Base-by-base conservation (phyloP, 2,888 invertebrate genomes). In the Amphiduros pacificus region DNA sequence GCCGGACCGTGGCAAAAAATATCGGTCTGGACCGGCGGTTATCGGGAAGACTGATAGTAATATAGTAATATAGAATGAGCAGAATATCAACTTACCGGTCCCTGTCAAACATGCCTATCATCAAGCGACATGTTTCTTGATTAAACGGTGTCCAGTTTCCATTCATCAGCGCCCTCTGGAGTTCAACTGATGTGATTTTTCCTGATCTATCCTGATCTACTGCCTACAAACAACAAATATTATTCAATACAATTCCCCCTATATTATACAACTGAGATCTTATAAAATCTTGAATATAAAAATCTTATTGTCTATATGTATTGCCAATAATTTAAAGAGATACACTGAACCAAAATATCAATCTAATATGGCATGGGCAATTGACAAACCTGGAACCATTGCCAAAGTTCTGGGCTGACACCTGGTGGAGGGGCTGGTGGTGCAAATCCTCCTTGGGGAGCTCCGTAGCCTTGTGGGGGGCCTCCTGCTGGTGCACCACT, bases 51-150 rank as follows among this genome's bases (percentile, higher is more conserved):
- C n/a, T n/a, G n/a, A n/a, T n/a, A n/a, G n/a, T n/a, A n/a, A n/a
- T n/a, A n/a, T n/a, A n/a, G n/a, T n/a, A n/a, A n/a, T n/a, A n/a
- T n/a, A n/a, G n/a, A n/a, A n/a, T n/a, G n/a, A n/a, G n/a, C n/a
- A n/a, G n/a, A 27, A 2, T 26, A 52, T 28, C 2, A 14, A 59
- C 71, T 64, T 61, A 80, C 81, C 74, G 74, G 68, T 79, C 76
- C 60, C 64, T 72, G 65, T 83, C 83, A 74, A 83, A 83, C 83
- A 83, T 82, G 54, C 81, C 80, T 52, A 83, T 77, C 81, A 83
- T 82, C 14, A 83, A 72, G 32, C 82, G 69, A 65, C 82, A 82
- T 0, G 82, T 82, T 61, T 81, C 81, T 27, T 70, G 56, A 63
- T 82, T 81, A 68, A 83, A 83, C 0, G 77, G 75, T n/a, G 80